phyloP scores from a whole-genome alignment of 2,797 vertebrate species.

The Ptychobarbus kaznakovi region DNA sequence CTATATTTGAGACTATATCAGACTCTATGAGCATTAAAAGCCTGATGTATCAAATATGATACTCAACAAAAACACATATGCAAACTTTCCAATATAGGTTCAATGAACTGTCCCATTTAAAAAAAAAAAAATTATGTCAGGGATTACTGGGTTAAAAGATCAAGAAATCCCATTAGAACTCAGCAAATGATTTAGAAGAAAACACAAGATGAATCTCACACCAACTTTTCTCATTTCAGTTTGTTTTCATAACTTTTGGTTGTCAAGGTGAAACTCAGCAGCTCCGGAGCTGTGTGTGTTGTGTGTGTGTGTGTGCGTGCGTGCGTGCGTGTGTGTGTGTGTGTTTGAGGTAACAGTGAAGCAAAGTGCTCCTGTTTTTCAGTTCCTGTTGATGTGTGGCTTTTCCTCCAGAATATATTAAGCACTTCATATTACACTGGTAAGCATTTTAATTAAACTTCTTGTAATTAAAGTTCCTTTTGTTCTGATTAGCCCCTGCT shows the following conservation, averaged over 20 bases:
- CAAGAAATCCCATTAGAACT: neutral
- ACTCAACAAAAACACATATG: neutral
- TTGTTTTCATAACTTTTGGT: neutral
- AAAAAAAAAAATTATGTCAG: neutral
- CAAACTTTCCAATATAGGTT: neutral
- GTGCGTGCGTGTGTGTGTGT: neutral
- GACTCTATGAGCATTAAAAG: no score
- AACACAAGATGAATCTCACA: neutral
- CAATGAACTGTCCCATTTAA: neutral
- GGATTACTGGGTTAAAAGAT: neutral
- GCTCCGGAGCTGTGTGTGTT: neutral
- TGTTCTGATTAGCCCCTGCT: conserved; percentile 88
- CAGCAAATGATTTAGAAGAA: neutral
- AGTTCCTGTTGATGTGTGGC: conserved; percentile 4
- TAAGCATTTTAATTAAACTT: conserved; percentile 91
- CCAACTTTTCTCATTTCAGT: neutral
- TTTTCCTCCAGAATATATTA: conserved; percentile 69
- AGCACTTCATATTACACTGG: conserved; percentile 74
- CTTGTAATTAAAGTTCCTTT: conserved; percentile 93
- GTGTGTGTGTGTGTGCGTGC: neutral
- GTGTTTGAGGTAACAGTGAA: neutral
- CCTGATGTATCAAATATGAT: no score
- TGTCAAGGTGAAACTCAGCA: neutral
- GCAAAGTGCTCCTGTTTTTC: neutral
- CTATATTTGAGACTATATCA: no score